These are phyloP conservation scores for Philaethria dido DNA, from an alignment of 2,888 invertebrate species.

Conservation along the genomic window DNA sequence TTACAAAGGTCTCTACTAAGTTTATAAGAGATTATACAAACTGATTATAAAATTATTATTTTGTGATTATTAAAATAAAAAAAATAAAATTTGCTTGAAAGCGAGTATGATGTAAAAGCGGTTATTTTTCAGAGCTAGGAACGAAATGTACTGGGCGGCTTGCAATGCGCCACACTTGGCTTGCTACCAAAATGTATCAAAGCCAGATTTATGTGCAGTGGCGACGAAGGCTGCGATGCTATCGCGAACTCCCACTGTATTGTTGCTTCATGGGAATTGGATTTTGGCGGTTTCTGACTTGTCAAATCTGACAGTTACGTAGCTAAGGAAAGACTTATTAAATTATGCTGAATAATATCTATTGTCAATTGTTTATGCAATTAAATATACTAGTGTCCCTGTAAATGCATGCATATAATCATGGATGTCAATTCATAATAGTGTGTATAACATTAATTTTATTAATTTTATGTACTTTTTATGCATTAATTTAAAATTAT, in stretches of 20 bases:
- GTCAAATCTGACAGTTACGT: constrained; percentile 53
- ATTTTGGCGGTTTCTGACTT: constrained; percentile 55
- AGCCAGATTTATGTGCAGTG: constrained; percentile 78
- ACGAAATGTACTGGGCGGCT: constrained; percentile 40
- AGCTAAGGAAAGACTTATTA: constrained; percentile 27
- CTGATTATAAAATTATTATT: neutral
- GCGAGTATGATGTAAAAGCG: constrained; percentile 24
- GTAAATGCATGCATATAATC: no score
- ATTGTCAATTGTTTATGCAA: no score
- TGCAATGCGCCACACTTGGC: constrained; percentile 62
- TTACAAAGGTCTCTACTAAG: neutral
- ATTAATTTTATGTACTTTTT: no score
- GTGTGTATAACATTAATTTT: no score
- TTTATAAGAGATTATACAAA: constrained; percentile 16
- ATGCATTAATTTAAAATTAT: no score
- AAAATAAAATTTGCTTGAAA: constrained; percentile 11
- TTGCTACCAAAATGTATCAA: constrained; percentile 81
- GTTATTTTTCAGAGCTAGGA: constrained; percentile 39
- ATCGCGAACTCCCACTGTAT: constrained; percentile 60
- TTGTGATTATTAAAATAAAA: neutral
- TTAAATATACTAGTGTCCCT: no score
- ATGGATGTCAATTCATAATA: no score
- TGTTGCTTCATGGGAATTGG: constrained; percentile 64
- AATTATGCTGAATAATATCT: constrained; percentile 20
- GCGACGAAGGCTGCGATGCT: constrained; percentile 77